Evolutionary conservation across 2,888 invertebrate species (phyloP).

Genomic region (Imbricaverruca yamaguchii): DNA sequence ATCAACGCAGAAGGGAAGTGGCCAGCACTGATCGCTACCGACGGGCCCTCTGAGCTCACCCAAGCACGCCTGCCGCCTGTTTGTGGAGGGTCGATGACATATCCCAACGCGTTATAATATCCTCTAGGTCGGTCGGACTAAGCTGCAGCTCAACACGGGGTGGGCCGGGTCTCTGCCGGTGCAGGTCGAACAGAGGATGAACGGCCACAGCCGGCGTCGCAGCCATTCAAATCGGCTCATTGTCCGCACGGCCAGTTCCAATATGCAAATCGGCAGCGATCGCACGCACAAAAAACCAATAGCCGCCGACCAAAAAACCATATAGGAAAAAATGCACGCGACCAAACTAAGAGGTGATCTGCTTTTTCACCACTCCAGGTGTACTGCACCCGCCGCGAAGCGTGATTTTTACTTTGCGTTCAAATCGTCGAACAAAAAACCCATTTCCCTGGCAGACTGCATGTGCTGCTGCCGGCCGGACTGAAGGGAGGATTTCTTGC

Average conservation of each 20-base stretch:
- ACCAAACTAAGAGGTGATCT: constrained; percentile 1
- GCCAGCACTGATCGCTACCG: too few relatives aligned
- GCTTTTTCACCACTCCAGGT: constrained; percentile 9
- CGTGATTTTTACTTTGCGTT: constrained; percentile 16
- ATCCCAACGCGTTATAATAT: too few relatives aligned
- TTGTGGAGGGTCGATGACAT: too few relatives aligned
- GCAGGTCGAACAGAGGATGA: too few relatives aligned
- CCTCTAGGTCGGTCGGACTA: too few relatives aligned
- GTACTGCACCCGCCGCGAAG: neutral
- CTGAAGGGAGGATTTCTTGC: too few relatives aligned
- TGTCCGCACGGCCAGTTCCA: neutral
- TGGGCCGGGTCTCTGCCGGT: too few relatives aligned
- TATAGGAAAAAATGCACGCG: constrained; percentile 10
- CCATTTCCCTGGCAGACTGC: neutral
- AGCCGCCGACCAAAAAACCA: neutral
- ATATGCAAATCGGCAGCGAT: neutral
- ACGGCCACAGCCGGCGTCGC: neutral
- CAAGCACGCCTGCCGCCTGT: too few relatives aligned
- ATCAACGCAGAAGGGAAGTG: too few relatives aligned
- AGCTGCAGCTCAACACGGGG: too few relatives aligned
- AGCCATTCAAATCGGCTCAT: neutral
- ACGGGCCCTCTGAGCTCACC: too few relatives aligned
- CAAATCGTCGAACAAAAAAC: neutral
- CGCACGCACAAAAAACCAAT: neutral
- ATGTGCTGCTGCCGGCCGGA: too few relatives aligned